A percentile compares a stretch with the other conserved stretches of the same genome.
Conservation (phyloP, 2,888 invertebrate species). For the Diarsia mendica region DNA sequence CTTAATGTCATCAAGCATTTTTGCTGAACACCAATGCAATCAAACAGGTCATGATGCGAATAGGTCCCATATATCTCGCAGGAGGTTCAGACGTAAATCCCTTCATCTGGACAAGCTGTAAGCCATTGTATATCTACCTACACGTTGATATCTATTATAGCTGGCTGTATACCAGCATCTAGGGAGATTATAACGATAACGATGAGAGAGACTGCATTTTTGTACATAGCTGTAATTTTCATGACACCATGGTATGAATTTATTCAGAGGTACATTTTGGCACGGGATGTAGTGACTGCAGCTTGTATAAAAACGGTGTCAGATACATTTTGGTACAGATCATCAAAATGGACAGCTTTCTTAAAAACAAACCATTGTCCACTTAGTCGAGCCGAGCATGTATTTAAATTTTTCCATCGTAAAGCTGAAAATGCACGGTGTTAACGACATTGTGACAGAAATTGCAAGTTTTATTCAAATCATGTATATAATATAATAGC, state of each 20-base stretch:
- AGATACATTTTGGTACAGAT: background rate
- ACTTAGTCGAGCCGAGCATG: background rate
- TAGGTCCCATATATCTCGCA: slow-evolving; percentile 38
- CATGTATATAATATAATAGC: background rate
- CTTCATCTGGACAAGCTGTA: slow-evolving; percentile 57
- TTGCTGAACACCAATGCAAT: background rate
- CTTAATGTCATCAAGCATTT: background rate
- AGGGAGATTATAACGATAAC: background rate
- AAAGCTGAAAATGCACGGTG: background rate
- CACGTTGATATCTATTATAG: slow-evolving; percentile 23
- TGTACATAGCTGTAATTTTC: background rate
- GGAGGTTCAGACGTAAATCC: slow-evolving; percentile 50
- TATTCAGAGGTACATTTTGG: background rate
- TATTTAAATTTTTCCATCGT: background rate
- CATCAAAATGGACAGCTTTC: background rate
- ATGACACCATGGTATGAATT: background rate
- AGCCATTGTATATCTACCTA: slow-evolving; percentile 37
- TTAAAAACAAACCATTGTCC: background rate
- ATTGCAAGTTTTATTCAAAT: background rate
- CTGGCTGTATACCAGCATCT: background rate
- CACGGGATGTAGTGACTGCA: background rate
- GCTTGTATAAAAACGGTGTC: background rate
- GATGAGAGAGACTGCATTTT: background rate
- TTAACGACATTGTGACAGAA: background rate
- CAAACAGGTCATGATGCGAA: slow-evolving; percentile 21